These are phyloP conservation scores for Sardinella longiceps DNA, from an alignment of 2,797 vertebrate genomes.

Conservation along the genomic window DNA sequence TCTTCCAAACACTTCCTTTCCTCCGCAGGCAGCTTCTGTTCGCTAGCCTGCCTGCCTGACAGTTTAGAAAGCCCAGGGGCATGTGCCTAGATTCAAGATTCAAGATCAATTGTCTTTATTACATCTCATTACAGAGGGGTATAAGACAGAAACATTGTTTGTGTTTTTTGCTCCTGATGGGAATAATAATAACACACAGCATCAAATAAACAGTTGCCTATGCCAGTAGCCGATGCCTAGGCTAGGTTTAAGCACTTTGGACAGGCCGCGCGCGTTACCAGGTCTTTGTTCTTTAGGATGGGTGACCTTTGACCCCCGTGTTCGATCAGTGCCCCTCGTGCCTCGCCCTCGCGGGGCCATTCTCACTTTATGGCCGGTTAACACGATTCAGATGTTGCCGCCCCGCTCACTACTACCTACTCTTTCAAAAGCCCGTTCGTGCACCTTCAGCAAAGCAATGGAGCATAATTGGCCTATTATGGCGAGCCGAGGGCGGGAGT, in stretches of 20 bases:
- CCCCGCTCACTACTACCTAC: conserved; percentile 19
- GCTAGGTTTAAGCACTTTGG: not conserved
- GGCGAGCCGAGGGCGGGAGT: conserved; percentile 41
- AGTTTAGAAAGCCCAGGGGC: not conserved
- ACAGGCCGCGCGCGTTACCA: not conserved
- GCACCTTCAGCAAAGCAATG: not conserved
- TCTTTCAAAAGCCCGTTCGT: conserved; percentile 42
- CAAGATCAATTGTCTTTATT: no score
- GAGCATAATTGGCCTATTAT: conserved; percentile 59
- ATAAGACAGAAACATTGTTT: no score
- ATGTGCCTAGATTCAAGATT: no score
- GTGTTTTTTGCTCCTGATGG: no score
- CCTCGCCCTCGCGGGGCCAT: conserved; percentile 44
- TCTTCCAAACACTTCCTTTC: not conserved
- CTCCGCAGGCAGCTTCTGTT: not conserved
- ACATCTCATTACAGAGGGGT: no score
- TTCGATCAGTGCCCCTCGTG: conserved; percentile 48
- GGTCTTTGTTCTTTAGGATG: conserved; percentile 24
- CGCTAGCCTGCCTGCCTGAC: no score
- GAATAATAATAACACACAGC: no score
- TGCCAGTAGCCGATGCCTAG: no score
- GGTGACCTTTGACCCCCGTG: conserved; percentile 62
- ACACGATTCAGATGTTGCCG: conserved; percentile 63
- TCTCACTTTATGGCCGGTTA: conserved; percentile 57
- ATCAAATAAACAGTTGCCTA: no score